Evolutionary conservation across 1,140 invertebrate species (phyloP).

Genomic region (Drosophila lowei): DNA sequence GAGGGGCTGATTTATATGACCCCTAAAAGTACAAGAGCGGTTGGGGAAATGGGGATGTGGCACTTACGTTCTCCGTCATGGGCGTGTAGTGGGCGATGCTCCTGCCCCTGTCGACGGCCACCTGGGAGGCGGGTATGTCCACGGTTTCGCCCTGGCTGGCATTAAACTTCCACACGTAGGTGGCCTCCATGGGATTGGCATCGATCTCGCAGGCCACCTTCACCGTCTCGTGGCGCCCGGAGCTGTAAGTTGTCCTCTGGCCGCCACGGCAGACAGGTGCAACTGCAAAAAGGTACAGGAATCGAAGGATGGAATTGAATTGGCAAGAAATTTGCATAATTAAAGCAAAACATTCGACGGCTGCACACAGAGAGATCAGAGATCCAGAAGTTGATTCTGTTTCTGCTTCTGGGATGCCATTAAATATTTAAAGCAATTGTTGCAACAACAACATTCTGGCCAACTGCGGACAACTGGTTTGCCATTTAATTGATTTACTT

Average conservation of each 20-base stretch:
- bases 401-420: slow-evolving; percentile 12
- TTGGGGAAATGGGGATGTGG: neutral
- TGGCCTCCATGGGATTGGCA: slow-evolving; percentile 90
- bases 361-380: slow-evolving; percentile 3
- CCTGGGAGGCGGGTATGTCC: slow-evolving; percentile 86
- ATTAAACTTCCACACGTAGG: slow-evolving; percentile 91
- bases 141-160: slow-evolving; percentile 87
- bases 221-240: slow-evolving; percentile 90
- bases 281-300: slow-evolving; percentile 84
- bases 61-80: slow-evolving; percentile 85
- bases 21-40: slow-evolving; percentile 7
- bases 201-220: slow-evolving; percentile 92
- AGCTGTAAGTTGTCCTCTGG: slow-evolving; percentile 88
- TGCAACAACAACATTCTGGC: neutral
- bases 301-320: slow-evolving; percentile 26
- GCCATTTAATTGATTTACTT: slow-evolving; percentile 56
- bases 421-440: slow-evolving; percentile 37
- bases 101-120: slow-evolving; percentile 85
- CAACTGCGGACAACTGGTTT: slow-evolving; percentile 19
- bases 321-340: slow-evolving; percentile 72
- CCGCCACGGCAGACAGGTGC: slow-evolving; percentile 88
- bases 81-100: slow-evolving; percentile 88
- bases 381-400: slow-evolving; percentile 28
- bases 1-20: slow-evolving; percentile 64
- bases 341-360: slow-evolving; percentile 66